phyloP scores from a whole-genome alignment of 2,113 vertebrate species.

The Eudyptes chrysolophus region DNA sequence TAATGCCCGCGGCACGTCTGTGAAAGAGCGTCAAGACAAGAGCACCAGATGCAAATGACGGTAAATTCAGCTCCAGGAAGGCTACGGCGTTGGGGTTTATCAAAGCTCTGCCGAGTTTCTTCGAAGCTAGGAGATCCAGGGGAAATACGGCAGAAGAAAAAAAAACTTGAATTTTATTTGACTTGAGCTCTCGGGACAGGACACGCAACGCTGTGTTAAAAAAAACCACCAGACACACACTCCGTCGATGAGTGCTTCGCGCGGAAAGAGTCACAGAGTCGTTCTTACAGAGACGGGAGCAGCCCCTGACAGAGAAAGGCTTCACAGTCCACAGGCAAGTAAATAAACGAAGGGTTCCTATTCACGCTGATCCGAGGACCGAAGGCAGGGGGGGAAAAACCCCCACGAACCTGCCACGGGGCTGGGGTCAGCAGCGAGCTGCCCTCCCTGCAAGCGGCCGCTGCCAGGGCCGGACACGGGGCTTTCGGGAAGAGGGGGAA shows the following conservation, averaged over 20 bases:
- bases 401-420: rapidly evolving
- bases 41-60: rapidly evolving
- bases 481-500: background rate
- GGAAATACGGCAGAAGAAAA: background rate
- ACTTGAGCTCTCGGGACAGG: background rate
- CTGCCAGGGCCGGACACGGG: rapidly evolving
- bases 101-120: background rate
- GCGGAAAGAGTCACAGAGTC: background rate
- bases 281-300: background rate
- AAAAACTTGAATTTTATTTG: conserved; percentile 13
- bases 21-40: too few relatives aligned
- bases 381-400: background rate
- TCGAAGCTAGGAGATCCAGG: background rate
- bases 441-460: background rate
- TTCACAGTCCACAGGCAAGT: rapidly evolving
- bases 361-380: rapidly evolving
- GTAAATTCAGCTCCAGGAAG: background rate
- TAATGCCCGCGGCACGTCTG: rapidly evolving
- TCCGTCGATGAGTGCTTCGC: rapidly evolving
- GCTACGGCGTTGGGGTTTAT: rapidly evolving
- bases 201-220: rapidly evolving
- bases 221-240: background rate
- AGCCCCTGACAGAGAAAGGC: background rate
- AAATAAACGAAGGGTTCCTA: rapidly evolving
- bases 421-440: background rate